A percentile compares a stretch with the other conserved stretches of the same genome.
Evolutionary conservation across 2,888 invertebrate species (phyloP).

Genomic region (Acleris cristana): DNA sequence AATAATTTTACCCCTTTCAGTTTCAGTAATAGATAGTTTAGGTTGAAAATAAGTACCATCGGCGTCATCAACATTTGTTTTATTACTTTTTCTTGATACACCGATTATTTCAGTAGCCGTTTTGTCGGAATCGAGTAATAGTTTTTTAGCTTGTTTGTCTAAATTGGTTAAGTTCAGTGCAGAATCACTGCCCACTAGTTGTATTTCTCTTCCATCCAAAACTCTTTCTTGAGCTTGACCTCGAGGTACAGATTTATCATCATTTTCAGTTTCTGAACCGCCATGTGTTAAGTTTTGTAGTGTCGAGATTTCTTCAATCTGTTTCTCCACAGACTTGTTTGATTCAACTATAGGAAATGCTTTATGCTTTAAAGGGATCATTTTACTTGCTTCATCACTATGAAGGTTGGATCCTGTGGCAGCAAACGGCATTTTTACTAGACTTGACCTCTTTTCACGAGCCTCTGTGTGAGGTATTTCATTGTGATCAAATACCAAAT

Average conservation of each 20-base stretch:
- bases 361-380: slow-evolving; percentile 14
- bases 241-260: background rate
- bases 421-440: slow-evolving; percentile 13
- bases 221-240: background rate
- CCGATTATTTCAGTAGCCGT: no score
- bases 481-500: background rate
- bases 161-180: background rate
- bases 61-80: no score
- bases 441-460: slow-evolving; percentile 8
- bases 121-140: no score
- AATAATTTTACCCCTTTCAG: background rate
- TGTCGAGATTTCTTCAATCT: slow-evolving; percentile 9
- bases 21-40: background rate
- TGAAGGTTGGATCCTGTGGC: slow-evolving; percentile 6
- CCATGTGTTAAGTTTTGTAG: slow-evolving; percentile 5
- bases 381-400: slow-evolving; percentile 23
- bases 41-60: background rate
- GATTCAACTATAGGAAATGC: slow-evolving; percentile 20
- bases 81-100: no score
- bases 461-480: background rate
- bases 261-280: background rate
- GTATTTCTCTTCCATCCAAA: background rate
- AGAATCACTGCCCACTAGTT: background rate
- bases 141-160: no score
- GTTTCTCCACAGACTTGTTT: slow-evolving; percentile 21